These are phyloP conservation scores for Odocoileus virginianus DNA, from an alignment of 2,113 vertebrate species.

Conservation along the genomic window DNA sequence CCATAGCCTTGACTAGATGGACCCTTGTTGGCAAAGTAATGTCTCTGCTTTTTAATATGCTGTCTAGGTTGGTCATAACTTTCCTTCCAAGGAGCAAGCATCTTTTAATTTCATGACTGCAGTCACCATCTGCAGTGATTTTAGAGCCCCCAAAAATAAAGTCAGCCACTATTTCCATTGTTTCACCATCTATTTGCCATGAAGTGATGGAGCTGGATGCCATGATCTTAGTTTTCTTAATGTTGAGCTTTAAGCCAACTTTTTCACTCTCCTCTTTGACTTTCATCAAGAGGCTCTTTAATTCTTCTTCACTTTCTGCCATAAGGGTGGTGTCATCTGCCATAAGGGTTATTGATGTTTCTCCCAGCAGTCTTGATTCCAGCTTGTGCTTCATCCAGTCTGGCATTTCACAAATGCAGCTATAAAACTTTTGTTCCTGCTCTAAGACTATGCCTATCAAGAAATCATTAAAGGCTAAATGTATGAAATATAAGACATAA, in stretches of 20 bases:
- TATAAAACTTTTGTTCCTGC: background rate
- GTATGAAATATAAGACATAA: background rate
- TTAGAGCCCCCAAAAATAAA: background rate
- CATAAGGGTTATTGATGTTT: background rate
- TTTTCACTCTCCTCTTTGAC: background rate
- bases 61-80: background rate
- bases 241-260: background rate
- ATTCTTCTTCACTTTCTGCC: background rate
- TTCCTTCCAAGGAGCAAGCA: background rate
- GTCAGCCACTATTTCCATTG: background rate
- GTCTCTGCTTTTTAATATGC: background rate
- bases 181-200: background rate
- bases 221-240: background rate
- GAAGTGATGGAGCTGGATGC: background rate
- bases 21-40: background rate
- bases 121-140: background rate
- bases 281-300: background rate
- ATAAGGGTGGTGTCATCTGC: background rate
- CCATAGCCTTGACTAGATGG: background rate
- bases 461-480: background rate
- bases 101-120: background rate
- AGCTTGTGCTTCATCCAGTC: background rate
- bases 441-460: background rate
- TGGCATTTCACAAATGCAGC: background rate
- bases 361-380: background rate